phyloP scores from a whole-genome alignment of 2,797 vertebrate genomes.

The Ateles fusciceps region DNA sequence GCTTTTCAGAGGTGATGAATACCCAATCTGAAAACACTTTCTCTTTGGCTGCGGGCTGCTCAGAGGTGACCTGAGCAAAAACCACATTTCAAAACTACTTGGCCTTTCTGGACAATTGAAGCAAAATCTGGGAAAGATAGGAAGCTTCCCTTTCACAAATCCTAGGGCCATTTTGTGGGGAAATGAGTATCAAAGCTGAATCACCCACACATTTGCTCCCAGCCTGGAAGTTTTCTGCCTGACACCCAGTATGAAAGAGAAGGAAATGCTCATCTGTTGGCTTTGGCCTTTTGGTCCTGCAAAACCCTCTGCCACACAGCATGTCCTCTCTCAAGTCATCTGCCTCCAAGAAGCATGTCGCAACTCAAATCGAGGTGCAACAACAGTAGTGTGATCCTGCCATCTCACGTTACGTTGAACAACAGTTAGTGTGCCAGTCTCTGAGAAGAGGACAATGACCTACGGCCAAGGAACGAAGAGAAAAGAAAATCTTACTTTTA shows the following conservation, averaged over 20 bases:
- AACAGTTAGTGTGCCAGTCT: neutral
- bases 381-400: neutral
- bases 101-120: neutral
- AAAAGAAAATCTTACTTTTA: conserved; percentile 34
- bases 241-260: neutral
- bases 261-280: neutral
- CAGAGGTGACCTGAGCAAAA: conserved; percentile 85
- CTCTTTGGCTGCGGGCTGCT: conserved; percentile 91
- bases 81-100: neutral
- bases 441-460: conserved; percentile 1
- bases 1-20: conserved; percentile 83
- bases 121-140: conserved; percentile 19
- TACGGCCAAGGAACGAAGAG: conserved; percentile 28
- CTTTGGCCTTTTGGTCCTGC: neutral
- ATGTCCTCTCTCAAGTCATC: neutral
- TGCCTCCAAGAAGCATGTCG: conserved; percentile 20
- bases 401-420: neutral
- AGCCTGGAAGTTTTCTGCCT: neutral
- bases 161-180: neutral
- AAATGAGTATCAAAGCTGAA: conserved; percentile 8
- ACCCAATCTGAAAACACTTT: conserved; percentile 76
- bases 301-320: conserved; percentile 26
- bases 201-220: neutral
- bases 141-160: conserved; percentile 43
- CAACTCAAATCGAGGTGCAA: conserved; percentile 15